Evolutionary conservation across 2,113 vertebrate genomes (phyloP), one percentile per base, ranked within the genome.

Genomic region (Syngnathus scovelli): DNA sequence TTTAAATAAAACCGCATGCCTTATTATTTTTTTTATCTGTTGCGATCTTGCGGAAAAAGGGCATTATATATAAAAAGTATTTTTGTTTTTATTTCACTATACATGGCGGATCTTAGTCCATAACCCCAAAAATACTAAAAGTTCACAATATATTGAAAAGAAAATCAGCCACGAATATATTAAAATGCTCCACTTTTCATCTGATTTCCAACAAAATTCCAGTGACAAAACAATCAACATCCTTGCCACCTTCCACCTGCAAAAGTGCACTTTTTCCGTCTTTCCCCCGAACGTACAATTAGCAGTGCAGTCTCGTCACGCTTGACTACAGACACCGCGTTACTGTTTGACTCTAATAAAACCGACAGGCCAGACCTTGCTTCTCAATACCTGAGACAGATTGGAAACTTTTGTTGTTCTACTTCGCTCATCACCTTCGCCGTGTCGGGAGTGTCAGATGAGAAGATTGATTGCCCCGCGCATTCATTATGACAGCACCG

Each of bases 391-490:
- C 11, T 21, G 11, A 15, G 39, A 44, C 23, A 33, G 23, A 54
- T n/a, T 39, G 21, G 41, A 44, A 62, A 62, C 61, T 62, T 62
- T 62, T 62, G 41, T 62, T 62, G 61, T 62, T 62, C 21, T 62
- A 44, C 55, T 58, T 58, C 13, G n/a, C 41, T 62, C 61, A 44
- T 62, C 61, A 44, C 61, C 61, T 62, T 62, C n/a, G 39, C 41
- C 3, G 61, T 62, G 61, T 62, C 61, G 41, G 55, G 46, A 65
- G 27, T 65, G 46, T 65, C 36, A 21, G 48, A 65, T 65, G 63
- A 48, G 63, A 65, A 52, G 63, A 65, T 65, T 51, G 46, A 65
- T 65, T 64, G 62, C 62, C 46, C 27, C 16, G 16, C 27, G 46
- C 62, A 36, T 64, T 36, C 62, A 64, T 48, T 51, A 62, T 27